phyloP scores from a whole-genome alignment of 2,888 invertebrate genomes.

The Nemurella pictetii region DNA sequence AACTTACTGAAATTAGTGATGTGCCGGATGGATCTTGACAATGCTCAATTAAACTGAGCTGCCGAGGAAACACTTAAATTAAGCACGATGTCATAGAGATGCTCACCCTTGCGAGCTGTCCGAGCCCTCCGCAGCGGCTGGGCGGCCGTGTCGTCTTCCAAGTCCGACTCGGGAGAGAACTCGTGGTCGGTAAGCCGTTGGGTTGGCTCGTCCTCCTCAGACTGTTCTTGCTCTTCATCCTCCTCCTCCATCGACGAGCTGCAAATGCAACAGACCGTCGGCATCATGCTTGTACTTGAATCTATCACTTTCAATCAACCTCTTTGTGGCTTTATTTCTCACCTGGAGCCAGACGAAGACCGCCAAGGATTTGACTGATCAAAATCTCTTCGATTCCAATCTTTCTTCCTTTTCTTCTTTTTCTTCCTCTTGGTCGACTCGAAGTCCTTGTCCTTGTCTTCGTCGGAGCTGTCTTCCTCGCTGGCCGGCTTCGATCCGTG shows the following conservation, averaged over 20 bases:
- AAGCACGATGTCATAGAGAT: too few species aligned
- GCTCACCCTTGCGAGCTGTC: conserved; percentile 77
- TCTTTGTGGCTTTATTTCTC: conserved; percentile 14
- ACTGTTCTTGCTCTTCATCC: conserved; percentile 52
- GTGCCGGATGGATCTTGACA: too few species aligned
- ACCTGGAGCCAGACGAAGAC: conserved; percentile 60
- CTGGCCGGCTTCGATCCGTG: conserved; percentile 34
- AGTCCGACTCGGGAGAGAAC: conserved; percentile 88
- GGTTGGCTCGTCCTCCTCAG: conserved; percentile 55
- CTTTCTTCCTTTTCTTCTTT: conserved; percentile 53
- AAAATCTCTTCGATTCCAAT: conserved; percentile 48
- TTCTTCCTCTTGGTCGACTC: conserved; percentile 48
- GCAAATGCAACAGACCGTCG: neutral
- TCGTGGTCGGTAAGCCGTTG: conserved; percentile 80
- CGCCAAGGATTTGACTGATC: conserved; percentile 62
- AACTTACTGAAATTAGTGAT: too few species aligned
- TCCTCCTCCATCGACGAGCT: conserved; percentile 49
- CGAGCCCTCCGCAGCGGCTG: conserved; percentile 81
- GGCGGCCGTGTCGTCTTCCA: conserved; percentile 68
- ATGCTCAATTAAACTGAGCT: too few species aligned
- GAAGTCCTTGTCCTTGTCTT: conserved; percentile 50
- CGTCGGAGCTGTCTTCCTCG: conserved; percentile 50
- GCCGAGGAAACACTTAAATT: too few species aligned
- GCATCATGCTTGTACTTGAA: neutral
- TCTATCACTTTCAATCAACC: neutral